A percentile compares a stretch with the other conserved stretches of the same genome.
phyloP scores from a whole-genome alignment of 2,113 vertebrate genomes.

The Calyptomena viridis region DNA sequence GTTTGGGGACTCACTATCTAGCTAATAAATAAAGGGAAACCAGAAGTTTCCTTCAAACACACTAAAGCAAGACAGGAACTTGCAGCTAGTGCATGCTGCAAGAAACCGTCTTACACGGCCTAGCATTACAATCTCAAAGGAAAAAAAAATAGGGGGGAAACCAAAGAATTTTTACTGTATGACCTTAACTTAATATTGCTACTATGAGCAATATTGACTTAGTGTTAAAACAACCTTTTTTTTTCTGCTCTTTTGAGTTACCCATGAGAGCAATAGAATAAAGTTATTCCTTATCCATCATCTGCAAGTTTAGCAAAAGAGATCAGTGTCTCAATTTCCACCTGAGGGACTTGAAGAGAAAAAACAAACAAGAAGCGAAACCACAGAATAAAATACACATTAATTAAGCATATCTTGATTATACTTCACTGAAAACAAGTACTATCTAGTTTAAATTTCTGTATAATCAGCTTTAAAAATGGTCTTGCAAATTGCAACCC shows the following conservation, averaged over 20 bases:
- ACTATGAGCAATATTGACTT: not conserved
- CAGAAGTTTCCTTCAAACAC: not conserved
- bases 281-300: not conserved
- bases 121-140: not conserved
- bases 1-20: not conserved
- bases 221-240: not conserved
- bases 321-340: not conserved
- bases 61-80: not conserved
- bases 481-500: not conserved
- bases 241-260: not conserved
- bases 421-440: not conserved
- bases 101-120: not conserved
- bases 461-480: not conserved
- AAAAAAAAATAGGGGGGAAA: fast-evolving
- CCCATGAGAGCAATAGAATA: not conserved
- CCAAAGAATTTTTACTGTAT: not conserved
- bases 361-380: not conserved
- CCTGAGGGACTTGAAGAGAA: not conserved
- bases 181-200: not conserved
- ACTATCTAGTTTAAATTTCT: not conserved
- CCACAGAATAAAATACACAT: not conserved
- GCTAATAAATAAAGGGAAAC: not conserved
- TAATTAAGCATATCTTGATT: not conserved
- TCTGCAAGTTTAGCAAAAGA: not conserved
- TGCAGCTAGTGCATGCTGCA: not conserved